These are phyloP conservation scores for Meteorus colon DNA, from an alignment of 2,888 invertebrate genomes.

Conservation along the genomic window DNA sequence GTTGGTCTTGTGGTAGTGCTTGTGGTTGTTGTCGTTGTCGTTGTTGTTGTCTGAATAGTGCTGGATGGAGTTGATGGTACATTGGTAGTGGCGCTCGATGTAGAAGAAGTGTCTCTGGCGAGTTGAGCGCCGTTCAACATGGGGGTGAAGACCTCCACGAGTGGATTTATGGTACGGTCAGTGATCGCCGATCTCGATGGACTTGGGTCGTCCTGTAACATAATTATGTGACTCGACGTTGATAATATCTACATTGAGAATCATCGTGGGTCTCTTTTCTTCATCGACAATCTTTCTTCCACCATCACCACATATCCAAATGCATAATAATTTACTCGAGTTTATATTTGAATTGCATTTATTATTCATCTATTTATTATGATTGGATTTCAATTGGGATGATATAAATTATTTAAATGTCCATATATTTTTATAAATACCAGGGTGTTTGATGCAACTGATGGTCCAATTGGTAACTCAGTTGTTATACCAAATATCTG, in stretches of 20 bases:
- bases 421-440: conserved; percentile 54
- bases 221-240: conserved; percentile 51
- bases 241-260: conserved; percentile 53
- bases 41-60: conserved; percentile 50
- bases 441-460: conserved; percentile 66
- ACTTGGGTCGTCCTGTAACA: conserved; percentile 62
- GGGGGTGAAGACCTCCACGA: conserved; percentile 64
- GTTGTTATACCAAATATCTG: conserved; percentile 71
- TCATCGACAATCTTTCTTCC: conserved; percentile 9
- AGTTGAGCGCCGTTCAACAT: conserved; percentile 48
- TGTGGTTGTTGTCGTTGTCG: conserved; percentile 51
- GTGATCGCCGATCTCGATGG: conserved; percentile 54
- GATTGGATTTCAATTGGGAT: background rate
- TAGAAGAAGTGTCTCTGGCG: conserved; percentile 47
- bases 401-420: background rate
- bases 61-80: conserved; percentile 55
- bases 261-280: conserved; percentile 43
- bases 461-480: conserved; percentile 63
- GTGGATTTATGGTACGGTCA: conserved; percentile 61
- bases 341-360: background rate
- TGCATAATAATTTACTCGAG: background rate
- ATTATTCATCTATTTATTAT: background rate
- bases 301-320: background rate
- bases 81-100: conserved; percentile 49
- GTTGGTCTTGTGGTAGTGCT: conserved; percentile 45